phyloP scores from a whole-genome alignment of 2,113 vertebrate genomes.

The Serilophus lunatus region DNA sequence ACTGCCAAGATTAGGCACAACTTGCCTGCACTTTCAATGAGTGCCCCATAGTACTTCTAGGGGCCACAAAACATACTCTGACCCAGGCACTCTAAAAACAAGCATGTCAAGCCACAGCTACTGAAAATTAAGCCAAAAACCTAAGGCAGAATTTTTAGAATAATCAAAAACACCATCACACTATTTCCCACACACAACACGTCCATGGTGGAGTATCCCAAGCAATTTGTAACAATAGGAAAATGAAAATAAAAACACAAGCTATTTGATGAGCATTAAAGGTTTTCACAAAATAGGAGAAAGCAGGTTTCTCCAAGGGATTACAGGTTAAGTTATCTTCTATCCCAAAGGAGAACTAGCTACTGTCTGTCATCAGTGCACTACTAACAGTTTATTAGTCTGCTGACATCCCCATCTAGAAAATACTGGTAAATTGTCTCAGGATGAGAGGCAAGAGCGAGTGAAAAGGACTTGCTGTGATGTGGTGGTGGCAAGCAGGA shows the following conservation, averaged over 20 bases:
- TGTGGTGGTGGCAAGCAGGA: conserved; percentile 47
- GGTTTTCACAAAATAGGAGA: background rate
- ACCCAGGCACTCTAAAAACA: background rate
- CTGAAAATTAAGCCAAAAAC: accelerated
- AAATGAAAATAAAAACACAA: background rate
- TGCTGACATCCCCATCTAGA: conserved; percentile 63
- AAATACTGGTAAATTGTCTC: conserved; percentile 52
- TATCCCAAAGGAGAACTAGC: conserved; percentile 19
- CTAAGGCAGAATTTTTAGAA: background rate
- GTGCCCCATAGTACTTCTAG: background rate
- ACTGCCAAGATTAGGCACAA: background rate
- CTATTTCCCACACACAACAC: accelerated
- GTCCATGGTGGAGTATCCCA: background rate
- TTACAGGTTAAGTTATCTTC: conserved; percentile 47
- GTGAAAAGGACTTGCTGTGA: conserved; percentile 51
- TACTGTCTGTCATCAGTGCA: conserved; percentile 57
- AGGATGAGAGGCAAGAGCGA: conserved; percentile 30
- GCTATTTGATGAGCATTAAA: background rate
- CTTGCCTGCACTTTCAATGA: background rate
- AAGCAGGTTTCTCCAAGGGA: background rate
- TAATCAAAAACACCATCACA: background rate
- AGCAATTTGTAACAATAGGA: background rate
- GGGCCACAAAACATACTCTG: background rate
- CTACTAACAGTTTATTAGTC: conserved; percentile 56
- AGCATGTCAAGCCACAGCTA: background rate